Evolutionary conservation across 1,140 invertebrate species (phyloP), one percentile per base, ranked within the genome.

Genomic region (Drosophila ambigua): DNA sequence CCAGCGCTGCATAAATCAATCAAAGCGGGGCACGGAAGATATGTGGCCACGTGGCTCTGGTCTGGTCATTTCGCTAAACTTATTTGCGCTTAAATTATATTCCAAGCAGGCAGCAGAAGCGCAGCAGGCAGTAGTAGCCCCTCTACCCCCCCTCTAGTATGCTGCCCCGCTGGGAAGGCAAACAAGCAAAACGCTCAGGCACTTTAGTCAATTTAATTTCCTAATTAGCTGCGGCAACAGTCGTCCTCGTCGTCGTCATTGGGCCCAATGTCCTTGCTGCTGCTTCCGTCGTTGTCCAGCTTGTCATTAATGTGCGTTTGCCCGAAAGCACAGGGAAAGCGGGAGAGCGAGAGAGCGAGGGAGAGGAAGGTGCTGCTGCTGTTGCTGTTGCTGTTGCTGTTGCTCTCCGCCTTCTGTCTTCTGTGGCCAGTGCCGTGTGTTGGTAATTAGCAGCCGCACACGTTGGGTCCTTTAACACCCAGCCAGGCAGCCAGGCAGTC

Each of bases 201-300:
- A 89, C 84, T 90, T 89, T 89, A 84, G 59, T 90, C 85, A 89
- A 89, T 89, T 89, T 85, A 89, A 89, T 89, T 89, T 90, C 74
- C 85, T 89, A 89, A 89, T 90, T 89, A 90, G 87, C 85, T 88
- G 72, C 72, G 71, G 72, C 79, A 77, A 65, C 49, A 67, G 59
- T 72, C 61, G 6, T 28, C 20, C 1, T 2, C 1, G 20, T 20
- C 72, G 57, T 65, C 77, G 53, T 50, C 66, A 59, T 57, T 65
- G 50, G 45, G 11, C 52, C 15, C 13, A 11, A 39, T 20, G 23
- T 52, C 23, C 16, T 23, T 31, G 11, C 1, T 6, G 13, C 16
- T 4, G 15, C 58, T 5, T 39, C 35, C 55, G 15, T 15, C 43
- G 31, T 31, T 31, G 31, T 9, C 31, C 31, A 9, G 8, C 52